Percentiles rank a stretch among this genome's conserved stretches.
Evolutionary conservation across 2,797 vertebrate genomes (phyloP).

Genomic region (Tapera naevia): DNA sequence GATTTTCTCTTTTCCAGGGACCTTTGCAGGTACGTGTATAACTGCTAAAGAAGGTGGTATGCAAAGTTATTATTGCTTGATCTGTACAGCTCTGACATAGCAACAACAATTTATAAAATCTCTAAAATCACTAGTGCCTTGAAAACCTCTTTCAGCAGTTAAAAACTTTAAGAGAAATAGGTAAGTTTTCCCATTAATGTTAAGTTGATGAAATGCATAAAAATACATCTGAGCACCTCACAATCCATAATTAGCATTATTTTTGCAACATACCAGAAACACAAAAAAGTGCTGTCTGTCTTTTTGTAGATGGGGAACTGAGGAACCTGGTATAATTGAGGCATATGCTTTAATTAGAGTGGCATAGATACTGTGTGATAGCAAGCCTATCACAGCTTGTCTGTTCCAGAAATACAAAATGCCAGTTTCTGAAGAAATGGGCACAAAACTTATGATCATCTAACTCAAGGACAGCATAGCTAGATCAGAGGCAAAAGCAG

Average conservation of each 20-base stretch:
- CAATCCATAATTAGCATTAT: not conserved
- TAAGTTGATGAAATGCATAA: not conserved
- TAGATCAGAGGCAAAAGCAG: not conserved
- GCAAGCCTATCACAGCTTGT: not conserved
- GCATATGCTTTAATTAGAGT: slow-evolving; percentile 34
- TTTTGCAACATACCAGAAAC: not conserved
- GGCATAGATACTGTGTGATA: not conserved
- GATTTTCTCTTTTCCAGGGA: not conserved
- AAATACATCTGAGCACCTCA: not conserved
- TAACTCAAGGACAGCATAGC: not conserved
- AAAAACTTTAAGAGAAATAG: not conserved
- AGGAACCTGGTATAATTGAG: slow-evolving; percentile 1
- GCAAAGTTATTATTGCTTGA: not conserved
- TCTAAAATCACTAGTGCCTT: not conserved
- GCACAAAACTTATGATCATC: not conserved
- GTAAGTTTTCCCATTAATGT: not conserved
- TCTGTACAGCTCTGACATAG: not conserved
- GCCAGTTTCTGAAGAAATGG: not conserved
- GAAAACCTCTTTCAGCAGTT: not conserved
- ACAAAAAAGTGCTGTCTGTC: not conserved
- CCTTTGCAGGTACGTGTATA: not conserved
- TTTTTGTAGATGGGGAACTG: slow-evolving; percentile 20
- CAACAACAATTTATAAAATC: not conserved
- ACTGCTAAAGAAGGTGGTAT: not conserved
- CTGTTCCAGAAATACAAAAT: not conserved